These are phyloP conservation scores for Nephotettix cincticeps DNA, from an alignment of 1,140 invertebrate genomes.

Conservation along the genomic window DNA sequence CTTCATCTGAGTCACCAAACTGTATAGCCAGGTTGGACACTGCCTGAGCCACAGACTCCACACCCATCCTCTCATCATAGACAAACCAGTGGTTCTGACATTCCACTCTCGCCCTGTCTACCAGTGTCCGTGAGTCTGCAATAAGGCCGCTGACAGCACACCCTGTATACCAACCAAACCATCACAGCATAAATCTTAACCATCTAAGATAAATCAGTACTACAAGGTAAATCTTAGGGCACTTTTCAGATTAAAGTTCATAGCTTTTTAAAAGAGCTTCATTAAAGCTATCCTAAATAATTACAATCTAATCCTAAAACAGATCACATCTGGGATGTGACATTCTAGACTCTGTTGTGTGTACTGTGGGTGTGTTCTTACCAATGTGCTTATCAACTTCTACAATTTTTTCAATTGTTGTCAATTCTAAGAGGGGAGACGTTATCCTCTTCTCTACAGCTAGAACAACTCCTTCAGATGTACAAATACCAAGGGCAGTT, in stretches of 20 bases:
- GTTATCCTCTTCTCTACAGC: constrained; percentile 98
- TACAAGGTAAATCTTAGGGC: too few relatives aligned
- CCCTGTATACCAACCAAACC: constrained; percentile 54
- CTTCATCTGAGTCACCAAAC: constrained; percentile 96
- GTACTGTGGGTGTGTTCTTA: constrained; percentile 45
- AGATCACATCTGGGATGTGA: too few relatives aligned
- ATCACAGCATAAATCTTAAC: too few relatives aligned
- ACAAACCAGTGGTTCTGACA: constrained; percentile 98
- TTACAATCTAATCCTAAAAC: too few relatives aligned
- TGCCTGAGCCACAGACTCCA: constrained; percentile 96
- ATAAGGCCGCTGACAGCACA: constrained; percentile 98
- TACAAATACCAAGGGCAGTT: constrained; percentile 97
- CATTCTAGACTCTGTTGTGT: too few relatives aligned
- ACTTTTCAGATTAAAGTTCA: too few relatives aligned
- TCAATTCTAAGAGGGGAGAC: constrained; percentile 93
- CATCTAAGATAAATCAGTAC: too few relatives aligned
- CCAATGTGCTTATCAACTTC: constrained; percentile 96
- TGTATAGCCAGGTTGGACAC: constrained; percentile 98
- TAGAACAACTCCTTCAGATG: constrained; percentile 90
- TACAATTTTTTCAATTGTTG: constrained; percentile 96
- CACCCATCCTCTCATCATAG: constrained; percentile 94
- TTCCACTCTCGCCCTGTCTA: constrained; percentile 93
- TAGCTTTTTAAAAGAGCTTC: too few relatives aligned
- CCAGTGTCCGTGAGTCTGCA: constrained; percentile 94
- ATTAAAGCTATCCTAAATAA: too few relatives aligned